Base-by-base conservation (phyloP, 2,888 invertebrate species). In the Brachyptera risi region DNA sequence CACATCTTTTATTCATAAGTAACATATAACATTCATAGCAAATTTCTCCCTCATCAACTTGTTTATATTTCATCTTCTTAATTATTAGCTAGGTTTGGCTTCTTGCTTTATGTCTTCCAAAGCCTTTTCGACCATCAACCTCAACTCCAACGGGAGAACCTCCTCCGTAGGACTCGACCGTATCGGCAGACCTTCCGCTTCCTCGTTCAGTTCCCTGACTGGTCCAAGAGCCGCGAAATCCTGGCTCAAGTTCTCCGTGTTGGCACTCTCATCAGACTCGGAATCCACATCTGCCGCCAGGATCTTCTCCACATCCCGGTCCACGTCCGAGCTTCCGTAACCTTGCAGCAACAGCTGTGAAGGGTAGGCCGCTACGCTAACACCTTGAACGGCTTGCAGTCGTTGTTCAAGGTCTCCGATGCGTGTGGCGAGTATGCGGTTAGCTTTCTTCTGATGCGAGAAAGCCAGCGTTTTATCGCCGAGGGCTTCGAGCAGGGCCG, bases 391-490 rank as follows among this genome's bases (percentile, higher is more conserved):
- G 65, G 78, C 78, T 71, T 89, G 87, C 67, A 90, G 76, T 51
- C 88, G 83, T 71, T 85, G 86, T 69, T 92, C 92, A 50, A 93
- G 75, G 74, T 92, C 91, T n/a, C 86, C 82, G 68, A 93, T 87
- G 74, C 92, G 81, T 63, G 83, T 82, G 1, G 91, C 92, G 60
- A 93, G 76, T 67, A 92, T 89, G 76, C 86, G 88, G 74, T 93
- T 94, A 3, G 92, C 88, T 76, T 90, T 90, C 69, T 89, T 84
- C 69, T 92, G 92, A 76, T 93, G 93, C 65, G 86, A 85, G 26
- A 93, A 75, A 1, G 92, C 92, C 62, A 90, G 79, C 54, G 87
- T 88, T 76, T 93, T 93, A 72, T 94, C 93, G 74, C 89, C 90
- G 37, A 93, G 78, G 50, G 91, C 85, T 72, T 94, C 93, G 68